Evolutionary conservation across 1,140 invertebrate species (phyloP), one percentile per base, ranked within the genome.

Genomic region (Nasonia vitripennis): DNA sequence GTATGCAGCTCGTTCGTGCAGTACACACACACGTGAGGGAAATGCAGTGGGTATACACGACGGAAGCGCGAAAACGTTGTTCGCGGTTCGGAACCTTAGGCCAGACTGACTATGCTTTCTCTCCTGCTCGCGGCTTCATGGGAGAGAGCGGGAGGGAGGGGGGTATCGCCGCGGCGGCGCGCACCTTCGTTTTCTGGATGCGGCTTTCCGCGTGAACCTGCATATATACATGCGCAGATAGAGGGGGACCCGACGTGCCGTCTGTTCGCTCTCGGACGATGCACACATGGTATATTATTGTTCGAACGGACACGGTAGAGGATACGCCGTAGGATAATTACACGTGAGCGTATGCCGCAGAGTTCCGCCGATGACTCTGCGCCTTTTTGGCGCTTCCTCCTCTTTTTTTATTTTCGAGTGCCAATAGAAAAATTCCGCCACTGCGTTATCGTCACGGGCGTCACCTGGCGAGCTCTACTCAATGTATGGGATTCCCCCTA

Each of bases 81-180:
- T 74, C 14, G 31, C 12, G 12, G 37, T 37, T 75, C 73, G 73
- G 3, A n/a, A 62, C 55, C 55, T n/a, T 62, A 20, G 37, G 20
- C 34, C 20, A 45, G 68, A 71, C 73, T 75, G 73, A n/a, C 73
- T 45, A 45, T 37, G 17, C 73, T 75, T n/a, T 37, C 73, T 75
- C 73, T 75, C 37, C 7, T 34, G 68, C 23, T n/a, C 68, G 68
- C 68, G 31, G 27, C 23, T 11, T 17, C 23, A 9, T 23, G 73
- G 3, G 6, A 11, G 37, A 6, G 34, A 37, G 34, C 2, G 34
- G 5, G 34, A 37, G 34, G 5, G 34, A 27, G 34, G 73, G 37
- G 73, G 73, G 45, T 75, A 34, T 34, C 34, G 73, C 71, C 11
- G 71, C 71, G 2, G 27, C 31, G 37, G 5, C 70, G 73, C 37